Base-by-base conservation (phyloP, 1,140 invertebrate genomes). In the Hyphantria cunea region DNA sequence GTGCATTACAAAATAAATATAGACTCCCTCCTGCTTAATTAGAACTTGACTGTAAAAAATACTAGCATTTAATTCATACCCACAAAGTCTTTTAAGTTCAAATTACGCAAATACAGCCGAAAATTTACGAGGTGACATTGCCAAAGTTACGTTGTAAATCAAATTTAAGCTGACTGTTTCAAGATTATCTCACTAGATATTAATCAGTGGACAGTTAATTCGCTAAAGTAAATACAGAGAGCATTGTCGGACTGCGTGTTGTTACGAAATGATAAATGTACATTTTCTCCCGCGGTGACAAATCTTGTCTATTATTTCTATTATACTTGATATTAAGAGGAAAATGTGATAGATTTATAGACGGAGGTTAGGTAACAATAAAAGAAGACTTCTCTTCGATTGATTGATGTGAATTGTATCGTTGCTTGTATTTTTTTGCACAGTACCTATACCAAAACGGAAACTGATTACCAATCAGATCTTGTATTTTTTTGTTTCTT, bases 121-220 rank as follows among this genome's bases (percentile, higher is more conserved):
- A 64, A 81, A 84, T 80, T 84, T 82, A 82, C 78, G 73, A 79
- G 75, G 76, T 80, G 73, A 74, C 76, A 73, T 75, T 80, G 71
- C 63, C 68, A 75, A 81, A 85, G 76, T 85, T 85, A 63, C 65
- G 71, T 70, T 70, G 73, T 75, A 76, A 65, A 76, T 79, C 70
- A 76, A 80, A 80, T 69, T 80, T 77, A 60, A 44, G 62, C 60
- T 61, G 68, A 59, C 56, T 55, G 48, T 49, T 78, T 64, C 54
- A 47, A 66, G 71, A 76, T 80, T 73, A 76, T 76, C 65, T 72
- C 66, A 45, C 54, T 62, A 62, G 60, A 74, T 78, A 69, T 64
- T 66, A 67, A 73, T 74, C 70, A 60, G 50, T 56, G 58, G 48
- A 50, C 50, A 44, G 54, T 69, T 65, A 67, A 66, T 69, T 72